phyloP scores from a whole-genome alignment of 2,888 invertebrate species.

The Volucella inanis region DNA sequence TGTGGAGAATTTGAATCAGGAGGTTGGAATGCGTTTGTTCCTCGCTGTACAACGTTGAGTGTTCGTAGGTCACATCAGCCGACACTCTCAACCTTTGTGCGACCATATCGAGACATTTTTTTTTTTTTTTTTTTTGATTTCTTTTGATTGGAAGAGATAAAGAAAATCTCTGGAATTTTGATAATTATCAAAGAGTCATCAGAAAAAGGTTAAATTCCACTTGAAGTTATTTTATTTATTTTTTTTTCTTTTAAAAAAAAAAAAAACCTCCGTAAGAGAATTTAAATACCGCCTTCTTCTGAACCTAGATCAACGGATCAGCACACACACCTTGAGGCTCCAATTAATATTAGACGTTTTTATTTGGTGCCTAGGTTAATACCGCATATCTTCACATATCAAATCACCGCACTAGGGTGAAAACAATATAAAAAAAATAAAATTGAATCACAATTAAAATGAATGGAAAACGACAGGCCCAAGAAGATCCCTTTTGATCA shows the following conservation, averaged over 20 bases:
- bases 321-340: conserved; percentile 51
- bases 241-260: conserved; percentile 32
- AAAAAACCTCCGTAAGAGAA: conserved; percentile 40
- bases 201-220: conserved; percentile 74
- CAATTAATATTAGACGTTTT: conserved; percentile 62
- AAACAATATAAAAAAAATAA: conserved; percentile 18
- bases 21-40: conserved; percentile 73
- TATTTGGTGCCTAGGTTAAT: conserved; percentile 56
- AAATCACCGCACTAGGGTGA: conserved; percentile 21
- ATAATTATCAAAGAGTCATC: conserved; percentile 74
- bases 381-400: conserved; percentile 55
- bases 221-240: conserved; percentile 66
- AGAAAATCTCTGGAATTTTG: conserved; percentile 73
- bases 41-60: conserved; percentile 52
- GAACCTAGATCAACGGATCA: conserved; percentile 58
- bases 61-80: conserved; percentile 72
- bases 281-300: conserved; percentile 46
- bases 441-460: conserved; percentile 56
- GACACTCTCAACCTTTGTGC: conserved; percentile 71
- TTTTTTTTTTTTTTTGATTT: conserved; percentile 24
- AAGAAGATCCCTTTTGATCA: no score
- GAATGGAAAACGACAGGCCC: background rate
- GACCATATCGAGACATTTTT: conserved; percentile 70
- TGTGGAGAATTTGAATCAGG: conserved; percentile 75
- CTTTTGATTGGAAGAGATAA: conserved; percentile 71